Base-by-base conservation (phyloP, 2,888 invertebrate genomes). In the Thalpophila matura region DNA sequence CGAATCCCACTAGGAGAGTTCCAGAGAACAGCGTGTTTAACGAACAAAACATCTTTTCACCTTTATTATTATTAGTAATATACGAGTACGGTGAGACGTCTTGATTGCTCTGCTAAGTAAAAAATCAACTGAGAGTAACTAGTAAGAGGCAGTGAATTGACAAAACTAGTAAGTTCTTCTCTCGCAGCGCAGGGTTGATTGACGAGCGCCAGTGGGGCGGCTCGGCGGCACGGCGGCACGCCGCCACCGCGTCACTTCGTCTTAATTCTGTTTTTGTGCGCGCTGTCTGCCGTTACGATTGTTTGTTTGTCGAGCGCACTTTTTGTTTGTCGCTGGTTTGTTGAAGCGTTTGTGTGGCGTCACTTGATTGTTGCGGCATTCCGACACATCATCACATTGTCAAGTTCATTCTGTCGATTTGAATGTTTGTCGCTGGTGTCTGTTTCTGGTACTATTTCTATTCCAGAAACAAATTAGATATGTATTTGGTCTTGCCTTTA, bases 191-290 rank as follows among this genome's bases (percentile, higher is more conserved):
- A 7, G 33, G 55, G 33, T 70, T 85, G 86, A 89, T 84, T 82
- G 88, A 86, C 82, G 82, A 83, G 74, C 51, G 26, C 2, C 14
- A 14, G 33, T 24, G 3, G 24, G 24, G 24, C 24, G 24, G n/a
- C n/a, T n/a, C n/a, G 3, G 14, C 33, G 6, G 6, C 33, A 14
- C 12, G 31, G 12, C 70, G 64, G 63, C 51, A n/a, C n/a, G n/a
- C 24, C 49, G 49, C 20, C 35, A 46, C 42, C 69, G 63, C 69
- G 74, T 63, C 67, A 64, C 74, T 81, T 81, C 68, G 78, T 84
- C 85, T 86, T 85, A 79, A 83, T 86, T 82, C 77, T 69, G 74
- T 84, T 84, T 82, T 82, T 81, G 73, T 65, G 66, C 61, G 69
- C 54, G 54, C 50, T 68, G 47, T 33, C 60, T 65, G 43, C 50